Evolutionary conservation across 2,113 vertebrate species (phyloP).

Genomic region (cattle (Bos taurus)): ARS-UCD2.0 NC_037356.1:25107501-25108000

Average conservation of each 20-base stretch:
- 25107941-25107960: accelerated
- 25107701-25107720: neutral
- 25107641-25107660: neutral
- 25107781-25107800: neutral
- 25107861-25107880: neutral
- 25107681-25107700: neutral
- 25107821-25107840: neutral
- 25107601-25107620: neutral
- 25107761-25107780: neutral
- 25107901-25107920: neutral
- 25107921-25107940: neutral
- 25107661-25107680: neutral
- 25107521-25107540: conserved; percentile 39
- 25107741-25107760: accelerated
- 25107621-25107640: neutral
- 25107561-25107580: conserved; percentile 32
- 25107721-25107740: neutral
- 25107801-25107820: neutral
- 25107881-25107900: neutral
- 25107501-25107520: conserved; percentile 34
- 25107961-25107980: neutral
- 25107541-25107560: neutral
- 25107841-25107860: neutral
- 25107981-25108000: neutral
- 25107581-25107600: conserved; percentile 22